Evolutionary conservation across 2,797 vertebrate genomes (phyloP), one percentile per base, ranked within the genome.

Genomic region (Lutjanus campechanus): DNA sequence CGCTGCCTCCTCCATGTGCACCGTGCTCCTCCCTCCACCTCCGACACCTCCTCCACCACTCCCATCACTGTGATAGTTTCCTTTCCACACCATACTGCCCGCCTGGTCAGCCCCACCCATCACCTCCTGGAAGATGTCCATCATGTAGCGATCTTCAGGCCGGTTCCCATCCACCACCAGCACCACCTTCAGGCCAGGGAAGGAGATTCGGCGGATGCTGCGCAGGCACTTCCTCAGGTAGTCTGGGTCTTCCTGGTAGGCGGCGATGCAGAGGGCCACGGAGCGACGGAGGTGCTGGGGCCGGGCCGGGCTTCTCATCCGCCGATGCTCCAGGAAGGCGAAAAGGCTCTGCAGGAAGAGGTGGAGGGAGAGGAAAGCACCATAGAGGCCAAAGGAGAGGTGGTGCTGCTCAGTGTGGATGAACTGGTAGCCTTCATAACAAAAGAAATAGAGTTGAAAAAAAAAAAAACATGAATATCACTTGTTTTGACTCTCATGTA

Each of bases 371-470:
- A 99, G 96, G 93, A 98, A 97, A 88, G 98, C 98, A 2, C 98
- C 98, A 55, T 99, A 99, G 63, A 99, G 96, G 67, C 98, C 98
- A 0, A 99, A 99, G 73, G 98, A 99, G 62, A 99, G 96, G 94
- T 99, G 97, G 94, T 99, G 98, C 93, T 98, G 97, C 92, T 99
- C 98, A 0, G 98, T 99, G 94, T 97, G 98, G 92, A 99, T 98
- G 92, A 99, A 99, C 95, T 99, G 98, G 94, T 99, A 99, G 58
- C 98, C 98, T 94, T 58, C 4, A 78, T 5, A 5, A 62, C 46
- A 79, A 20, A 25, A 67, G 2, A 41, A 66, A 70, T 17, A 74
- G 15, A 80, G 7, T 4, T 7, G 20, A 49, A 22, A 61, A 8
- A 36, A 59, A 41, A 49, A 4, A 25, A 55, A 47, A 46, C 4